Percentiles rank a stretch among this genome's conserved stretches.
phyloP scores from a whole-genome alignment of 2,113 vertebrate species.

The Xiphorhynchus elegans region DNA sequence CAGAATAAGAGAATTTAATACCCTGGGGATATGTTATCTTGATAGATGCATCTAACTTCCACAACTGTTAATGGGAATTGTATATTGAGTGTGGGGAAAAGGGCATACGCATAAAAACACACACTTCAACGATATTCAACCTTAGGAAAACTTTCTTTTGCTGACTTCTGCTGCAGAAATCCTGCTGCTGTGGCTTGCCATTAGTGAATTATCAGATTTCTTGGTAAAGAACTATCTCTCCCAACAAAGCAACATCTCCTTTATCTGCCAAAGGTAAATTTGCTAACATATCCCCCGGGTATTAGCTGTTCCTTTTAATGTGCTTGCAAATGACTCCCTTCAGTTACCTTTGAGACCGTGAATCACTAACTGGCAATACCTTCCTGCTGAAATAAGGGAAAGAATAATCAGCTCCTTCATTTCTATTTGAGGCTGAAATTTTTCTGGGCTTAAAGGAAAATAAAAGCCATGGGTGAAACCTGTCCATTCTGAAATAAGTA shows the following conservation, averaged over 20 bases:
- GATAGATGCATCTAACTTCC: slow-evolving; percentile 24
- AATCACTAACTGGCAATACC: neutral
- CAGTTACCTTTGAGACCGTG: neutral
- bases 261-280: neutral
- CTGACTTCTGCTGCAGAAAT: neutral
- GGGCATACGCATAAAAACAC: neutral
- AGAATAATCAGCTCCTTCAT: neutral
- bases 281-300: neutral
- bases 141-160: neutral
- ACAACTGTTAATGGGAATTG: neutral
- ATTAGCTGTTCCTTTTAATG: neutral
- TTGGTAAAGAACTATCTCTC: neutral
- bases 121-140: neutral
- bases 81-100: neutral
- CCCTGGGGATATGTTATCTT: slow-evolving; percentile 7
- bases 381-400: neutral
- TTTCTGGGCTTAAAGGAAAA: neutral
- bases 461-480: neutral
- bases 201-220: neutral
- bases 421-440: neutral
- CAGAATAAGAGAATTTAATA: slow-evolving; percentile 11
- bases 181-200: neutral
- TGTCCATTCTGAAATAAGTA: neutral
- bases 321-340: neutral
- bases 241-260: neutral